phyloP scores from a whole-genome alignment of 2,797 vertebrate genomes.

The Gallirallus australis region DNA sequence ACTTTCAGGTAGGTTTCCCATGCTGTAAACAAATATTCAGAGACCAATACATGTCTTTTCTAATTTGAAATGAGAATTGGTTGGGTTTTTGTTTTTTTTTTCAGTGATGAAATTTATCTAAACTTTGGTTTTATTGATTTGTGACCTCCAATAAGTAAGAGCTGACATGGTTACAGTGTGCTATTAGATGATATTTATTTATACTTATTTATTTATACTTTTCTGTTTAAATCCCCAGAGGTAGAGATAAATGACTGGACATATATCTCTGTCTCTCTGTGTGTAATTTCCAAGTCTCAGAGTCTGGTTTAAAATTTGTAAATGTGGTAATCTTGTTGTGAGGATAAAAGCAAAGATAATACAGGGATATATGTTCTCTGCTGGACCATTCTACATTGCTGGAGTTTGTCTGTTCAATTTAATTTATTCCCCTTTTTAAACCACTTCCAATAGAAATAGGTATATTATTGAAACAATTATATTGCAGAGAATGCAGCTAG shows the following conservation, averaged over 20 bases:
- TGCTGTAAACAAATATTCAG: background rate
- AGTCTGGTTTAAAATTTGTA: background rate
- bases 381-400: background rate
- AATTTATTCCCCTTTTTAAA: constrained; percentile 3
- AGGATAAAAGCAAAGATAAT: background rate
- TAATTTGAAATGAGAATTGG: background rate
- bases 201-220: background rate
- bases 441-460: background rate
- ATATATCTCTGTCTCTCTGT: background rate
- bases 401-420: background rate
- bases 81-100: background rate
- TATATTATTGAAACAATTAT: background rate
- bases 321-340: background rate
- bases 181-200: background rate
- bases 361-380: background rate
- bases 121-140: background rate
- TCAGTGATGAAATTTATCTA: background rate
- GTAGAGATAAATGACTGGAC: background rate
- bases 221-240: background rate
- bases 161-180: background rate
- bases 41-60: background rate
- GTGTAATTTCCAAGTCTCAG: background rate
- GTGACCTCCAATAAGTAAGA: background rate
- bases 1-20: background rate
- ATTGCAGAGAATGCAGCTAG: background rate